phyloP scores from a whole-genome alignment of 2,888 invertebrate species.

The Drosophila tripunctata region DNA sequence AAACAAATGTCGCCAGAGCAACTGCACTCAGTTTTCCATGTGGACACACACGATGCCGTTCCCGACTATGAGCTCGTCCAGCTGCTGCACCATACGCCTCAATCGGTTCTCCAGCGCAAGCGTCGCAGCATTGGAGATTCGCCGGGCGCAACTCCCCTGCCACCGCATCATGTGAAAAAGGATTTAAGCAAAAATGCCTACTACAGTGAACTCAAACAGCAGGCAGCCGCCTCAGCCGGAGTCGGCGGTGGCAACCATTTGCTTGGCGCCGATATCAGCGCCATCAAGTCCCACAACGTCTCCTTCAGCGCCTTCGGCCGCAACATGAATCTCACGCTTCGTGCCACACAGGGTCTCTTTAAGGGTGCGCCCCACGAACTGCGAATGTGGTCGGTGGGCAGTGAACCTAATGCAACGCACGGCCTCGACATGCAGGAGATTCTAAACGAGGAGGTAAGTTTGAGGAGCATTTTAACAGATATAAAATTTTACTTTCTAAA shows the following conservation, averaged over 20 bases:
- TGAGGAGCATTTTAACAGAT: too few relatives aligned
- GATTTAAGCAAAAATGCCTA: conserved; percentile 84
- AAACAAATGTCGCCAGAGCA: conserved; percentile 94
- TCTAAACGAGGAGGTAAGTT: conserved; percentile 85
- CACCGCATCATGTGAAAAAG: conserved; percentile 84
- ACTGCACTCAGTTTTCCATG: conserved; percentile 92
- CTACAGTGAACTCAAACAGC: conserved; percentile 81
- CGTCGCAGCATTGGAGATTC: conserved; percentile 82
- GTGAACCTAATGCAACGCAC: conserved; percentile 90
- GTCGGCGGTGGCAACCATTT: conserved; percentile 48
- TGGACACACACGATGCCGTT: conserved; percentile 88
- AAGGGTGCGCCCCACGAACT: conserved; percentile 86
- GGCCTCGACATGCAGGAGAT: conserved; percentile 91
- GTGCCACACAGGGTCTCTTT: conserved; percentile 91
- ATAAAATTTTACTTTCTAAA: too few relatives aligned
- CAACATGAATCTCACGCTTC: conserved; percentile 89
- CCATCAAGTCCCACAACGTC: conserved; percentile 86
- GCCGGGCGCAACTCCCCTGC: not conserved
- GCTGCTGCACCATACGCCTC: conserved; percentile 87
- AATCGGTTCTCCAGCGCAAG: conserved; percentile 59
- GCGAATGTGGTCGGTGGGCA: conserved; percentile 92
- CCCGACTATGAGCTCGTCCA: conserved; percentile 94
- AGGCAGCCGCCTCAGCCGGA: conserved; percentile 48
- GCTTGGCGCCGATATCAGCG: conserved; percentile 43
- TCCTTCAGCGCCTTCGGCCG: conserved; percentile 92